phyloP scores from a whole-genome alignment of 2,797 vertebrate species.

The Galago senegalensis region DNA sequence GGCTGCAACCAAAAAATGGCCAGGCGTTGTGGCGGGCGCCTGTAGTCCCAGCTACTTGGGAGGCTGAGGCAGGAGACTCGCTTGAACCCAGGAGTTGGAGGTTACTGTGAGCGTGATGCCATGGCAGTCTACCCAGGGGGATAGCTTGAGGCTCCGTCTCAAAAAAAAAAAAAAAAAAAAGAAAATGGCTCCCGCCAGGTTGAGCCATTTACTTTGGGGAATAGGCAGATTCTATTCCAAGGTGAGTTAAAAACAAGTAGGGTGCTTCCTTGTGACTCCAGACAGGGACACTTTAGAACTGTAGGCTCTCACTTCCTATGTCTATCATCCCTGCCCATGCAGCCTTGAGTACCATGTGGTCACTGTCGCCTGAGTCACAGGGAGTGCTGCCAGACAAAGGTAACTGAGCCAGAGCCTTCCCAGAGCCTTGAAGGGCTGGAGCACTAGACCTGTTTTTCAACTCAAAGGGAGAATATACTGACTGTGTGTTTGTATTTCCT shows the following conservation, averaged over 20 bases:
- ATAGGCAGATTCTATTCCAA: no score
- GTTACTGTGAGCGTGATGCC: no score
- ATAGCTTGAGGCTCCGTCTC: no score
- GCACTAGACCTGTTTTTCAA: slow-evolving; percentile 73
- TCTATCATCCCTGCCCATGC: background rate
- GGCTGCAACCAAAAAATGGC: no score
- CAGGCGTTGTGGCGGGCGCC: no score
- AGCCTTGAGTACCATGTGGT: background rate
- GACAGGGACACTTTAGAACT: background rate
- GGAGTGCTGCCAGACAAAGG: background rate
- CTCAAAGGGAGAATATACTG: slow-evolving; percentile 46
- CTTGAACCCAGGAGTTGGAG: no score
- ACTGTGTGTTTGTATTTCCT: slow-evolving; percentile 65
- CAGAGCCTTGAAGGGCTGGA: background rate
- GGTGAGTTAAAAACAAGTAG: background rate
- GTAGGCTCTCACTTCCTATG: background rate
- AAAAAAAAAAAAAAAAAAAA: no score
- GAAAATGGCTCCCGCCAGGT: background rate
- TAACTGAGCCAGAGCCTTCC: background rate
- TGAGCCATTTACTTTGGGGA: background rate
- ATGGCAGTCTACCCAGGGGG: no score
- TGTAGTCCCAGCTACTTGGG: no score
- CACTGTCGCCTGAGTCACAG: background rate
- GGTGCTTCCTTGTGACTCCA: background rate
- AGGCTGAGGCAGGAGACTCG: no score